These are phyloP conservation scores for Argentina silus DNA, from an alignment of 2,797 vertebrate species.

Conservation along the genomic window DNA sequence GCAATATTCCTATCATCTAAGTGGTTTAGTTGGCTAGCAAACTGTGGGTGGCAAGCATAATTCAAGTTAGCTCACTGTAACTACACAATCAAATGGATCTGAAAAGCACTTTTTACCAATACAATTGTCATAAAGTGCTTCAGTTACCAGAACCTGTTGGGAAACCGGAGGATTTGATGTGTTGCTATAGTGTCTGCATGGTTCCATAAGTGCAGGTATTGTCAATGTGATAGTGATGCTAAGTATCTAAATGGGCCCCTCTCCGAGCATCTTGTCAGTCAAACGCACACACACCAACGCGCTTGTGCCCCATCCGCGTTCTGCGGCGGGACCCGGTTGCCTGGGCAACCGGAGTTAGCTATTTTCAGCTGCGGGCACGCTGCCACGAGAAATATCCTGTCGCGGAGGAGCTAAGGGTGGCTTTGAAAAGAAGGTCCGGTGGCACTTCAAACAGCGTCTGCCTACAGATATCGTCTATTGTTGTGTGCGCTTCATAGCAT, in stretches of 20 bases:
- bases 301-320: slow-evolving; percentile 62
- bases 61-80: too few species aligned
- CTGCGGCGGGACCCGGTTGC: slow-evolving; percentile 70
- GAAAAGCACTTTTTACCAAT: too few species aligned
- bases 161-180: too few species aligned
- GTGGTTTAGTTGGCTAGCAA: too few species aligned
- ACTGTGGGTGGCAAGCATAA: too few species aligned
- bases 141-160: too few species aligned
- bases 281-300: slow-evolving; percentile 33
- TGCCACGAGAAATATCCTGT: slow-evolving; percentile 62
- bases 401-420: slow-evolving; percentile 32
- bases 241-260: not conserved
- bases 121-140: too few species aligned
- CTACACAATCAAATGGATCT: too few species aligned
- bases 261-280: not conserved
- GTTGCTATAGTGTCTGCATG: too few species aligned
- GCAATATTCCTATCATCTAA: too few species aligned
- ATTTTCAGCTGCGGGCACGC: slow-evolving; percentile 72
- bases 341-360: slow-evolving; percentile 77
- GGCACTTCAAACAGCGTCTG: slow-evolving; percentile 23
- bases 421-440: slow-evolving; percentile 35
- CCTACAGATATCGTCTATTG: not conserved
- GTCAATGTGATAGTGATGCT: too few species aligned
- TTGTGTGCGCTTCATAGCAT: not conserved
- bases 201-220: too few species aligned